Evolutionary conservation across 2,113 vertebrate genomes (phyloP).

Genomic region (Panthera leo): DNA sequence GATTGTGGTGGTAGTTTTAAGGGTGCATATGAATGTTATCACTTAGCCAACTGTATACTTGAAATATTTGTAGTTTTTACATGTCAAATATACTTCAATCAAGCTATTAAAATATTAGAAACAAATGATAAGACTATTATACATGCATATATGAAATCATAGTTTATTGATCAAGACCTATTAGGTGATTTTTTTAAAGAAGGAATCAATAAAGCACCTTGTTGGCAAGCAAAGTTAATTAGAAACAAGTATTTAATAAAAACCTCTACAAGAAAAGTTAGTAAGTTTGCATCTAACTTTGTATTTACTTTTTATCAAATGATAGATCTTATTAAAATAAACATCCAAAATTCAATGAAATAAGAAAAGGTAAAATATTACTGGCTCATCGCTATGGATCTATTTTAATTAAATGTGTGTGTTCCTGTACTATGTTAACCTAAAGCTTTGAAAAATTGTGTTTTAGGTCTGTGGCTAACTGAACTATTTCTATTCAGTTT

Average conservation of each 20-base stretch:
- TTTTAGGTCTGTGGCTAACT: not conserved
- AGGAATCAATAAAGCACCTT: not conserved
- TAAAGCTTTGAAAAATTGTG: not conserved
- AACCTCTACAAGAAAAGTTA: not conserved
- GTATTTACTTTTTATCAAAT: not conserved
- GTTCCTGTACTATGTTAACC: not conserved
- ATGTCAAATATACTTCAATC: not conserved
- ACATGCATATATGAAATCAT: not conserved
- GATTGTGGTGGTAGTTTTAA: not conserved
- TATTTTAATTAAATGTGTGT: not conserved
- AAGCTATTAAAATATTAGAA: not conserved
- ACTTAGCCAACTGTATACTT: not conserved
- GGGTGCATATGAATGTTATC: not conserved
- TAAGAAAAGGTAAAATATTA: not conserved
- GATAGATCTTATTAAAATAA: not conserved
- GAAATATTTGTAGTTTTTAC: not conserved
- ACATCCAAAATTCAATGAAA: not conserved
- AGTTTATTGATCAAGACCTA: not conserved
- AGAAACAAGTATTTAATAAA: not conserved
- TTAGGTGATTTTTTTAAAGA: not conserved
- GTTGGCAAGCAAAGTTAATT: not conserved
- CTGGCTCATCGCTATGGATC: not conserved
- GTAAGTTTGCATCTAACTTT: not conserved
- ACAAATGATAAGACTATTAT: not conserved
- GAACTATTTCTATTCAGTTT: slow-evolving; percentile 22